Percentiles rank a stretch among this genome's conserved stretches.
phyloP scores from a whole-genome alignment of 92 coral and sea anemone genomes.

The Isaurus tuberculatus region DNA sequence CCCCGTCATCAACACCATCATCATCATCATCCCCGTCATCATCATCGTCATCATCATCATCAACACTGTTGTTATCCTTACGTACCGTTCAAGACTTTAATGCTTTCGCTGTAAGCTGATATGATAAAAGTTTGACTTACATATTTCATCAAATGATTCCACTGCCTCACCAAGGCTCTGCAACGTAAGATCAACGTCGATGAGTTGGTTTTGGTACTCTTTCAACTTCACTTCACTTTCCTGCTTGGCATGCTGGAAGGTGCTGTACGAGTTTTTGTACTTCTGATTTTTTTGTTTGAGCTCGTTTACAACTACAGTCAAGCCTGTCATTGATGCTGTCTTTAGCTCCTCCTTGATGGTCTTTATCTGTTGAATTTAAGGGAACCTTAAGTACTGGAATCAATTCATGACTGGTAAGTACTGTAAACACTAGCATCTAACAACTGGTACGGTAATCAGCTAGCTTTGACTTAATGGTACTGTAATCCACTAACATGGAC shows the following conservation, averaged over 20 bases:
- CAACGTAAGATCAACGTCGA: constrained; percentile 66
- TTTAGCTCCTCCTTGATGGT: constrained; percentile 63
- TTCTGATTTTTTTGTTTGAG: constrained; percentile 60
- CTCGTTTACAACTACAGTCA: constrained; percentile 68
- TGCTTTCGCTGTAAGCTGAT: not conserved
- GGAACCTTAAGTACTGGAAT: not conserved
- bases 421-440: too few relatives aligned
- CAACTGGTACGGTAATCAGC: too few relatives aligned
- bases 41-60: too few relatives aligned
- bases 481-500: too few relatives aligned
- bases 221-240: constrained; percentile 66
- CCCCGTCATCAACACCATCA: too few relatives aligned
- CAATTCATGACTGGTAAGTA: not conserved
- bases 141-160: constrained; percentile 82
- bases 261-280: constrained; percentile 60
- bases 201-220: constrained; percentile 63
- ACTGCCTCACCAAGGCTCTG: constrained; percentile 74
- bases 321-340: constrained; percentile 63
- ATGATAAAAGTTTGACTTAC: constrained; percentile 53
- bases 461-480: too few relatives aligned
- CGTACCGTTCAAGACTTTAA: not conserved
- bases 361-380: constrained; percentile 54
- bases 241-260: constrained; percentile 66
- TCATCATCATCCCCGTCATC: too few relatives aligned
- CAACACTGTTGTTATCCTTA: too few relatives aligned